These are phyloP conservation scores for Notothenia coriiceps DNA, from an alignment of 2,113 vertebrate genomes.

Conservation along the genomic window DNA sequence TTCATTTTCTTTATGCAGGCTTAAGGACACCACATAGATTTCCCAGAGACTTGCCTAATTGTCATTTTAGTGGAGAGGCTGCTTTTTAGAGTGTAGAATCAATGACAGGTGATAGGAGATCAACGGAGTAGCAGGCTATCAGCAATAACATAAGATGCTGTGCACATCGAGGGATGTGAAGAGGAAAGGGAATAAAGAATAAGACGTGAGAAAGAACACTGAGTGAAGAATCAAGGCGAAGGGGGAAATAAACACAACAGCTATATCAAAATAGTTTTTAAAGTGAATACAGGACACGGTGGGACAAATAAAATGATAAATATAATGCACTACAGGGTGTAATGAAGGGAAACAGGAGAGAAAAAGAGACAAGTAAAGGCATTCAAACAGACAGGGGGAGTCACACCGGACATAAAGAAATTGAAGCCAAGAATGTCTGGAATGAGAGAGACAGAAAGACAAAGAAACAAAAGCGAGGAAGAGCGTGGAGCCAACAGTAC, in stretches of 20 bases:
- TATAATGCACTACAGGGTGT: constrained; percentile 47
- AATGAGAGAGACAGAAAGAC: constrained; percentile 55
- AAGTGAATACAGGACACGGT: constrained; percentile 25
- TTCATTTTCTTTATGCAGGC: constrained; percentile 53
- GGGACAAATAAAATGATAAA: constrained; percentile 47
- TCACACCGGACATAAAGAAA: constrained; percentile 57
- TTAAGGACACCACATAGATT: constrained; percentile 62
- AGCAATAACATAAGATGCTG: constrained; percentile 38
- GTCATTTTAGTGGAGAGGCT: constrained; percentile 53
- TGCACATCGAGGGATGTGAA: constrained; percentile 3
- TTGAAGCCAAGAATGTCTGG: constrained; percentile 66
- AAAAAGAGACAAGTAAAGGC: constrained; percentile 60
- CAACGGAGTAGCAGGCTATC: no score
- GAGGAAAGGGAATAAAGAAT: constrained; percentile 29
- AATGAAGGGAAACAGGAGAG: constrained; percentile 61
- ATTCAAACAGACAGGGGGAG: constrained; percentile 53
- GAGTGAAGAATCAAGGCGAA: constrained; percentile 33
- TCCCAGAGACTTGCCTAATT: constrained; percentile 52
- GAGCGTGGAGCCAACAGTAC: constrained; percentile 33
- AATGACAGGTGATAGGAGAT: constrained; percentile 65
- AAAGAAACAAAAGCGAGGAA: constrained; percentile 54
- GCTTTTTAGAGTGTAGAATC: constrained; percentile 67
- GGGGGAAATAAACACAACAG: constrained; percentile 27
- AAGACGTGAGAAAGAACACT: neutral
- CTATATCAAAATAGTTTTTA: constrained; percentile 17